Evolutionary conservation across 1,140 invertebrate species (phyloP).

Genomic region (Meteorus sp.): DNA sequence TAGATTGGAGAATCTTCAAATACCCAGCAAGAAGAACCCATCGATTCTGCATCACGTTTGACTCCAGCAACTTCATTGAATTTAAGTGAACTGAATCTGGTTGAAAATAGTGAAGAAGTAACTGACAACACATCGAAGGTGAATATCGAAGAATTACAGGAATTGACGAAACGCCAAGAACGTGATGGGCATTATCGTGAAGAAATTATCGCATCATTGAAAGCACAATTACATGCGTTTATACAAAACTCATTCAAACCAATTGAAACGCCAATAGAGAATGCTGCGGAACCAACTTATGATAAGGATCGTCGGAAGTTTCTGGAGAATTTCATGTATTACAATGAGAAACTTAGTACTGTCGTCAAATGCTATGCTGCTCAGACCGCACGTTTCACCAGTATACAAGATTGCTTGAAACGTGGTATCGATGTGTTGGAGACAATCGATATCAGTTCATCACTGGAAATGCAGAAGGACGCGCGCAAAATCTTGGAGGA

Average conservation of each 20-base stretch:
- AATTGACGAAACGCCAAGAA: constrained; percentile 17
- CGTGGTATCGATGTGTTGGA: constrained; percentile 33
- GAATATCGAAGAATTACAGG: background rate
- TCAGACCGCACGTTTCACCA: constrained; percentile 29
- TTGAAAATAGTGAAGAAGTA: background rate
- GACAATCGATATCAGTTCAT: constrained; percentile 19
- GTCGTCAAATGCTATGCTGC: constrained; percentile 39
- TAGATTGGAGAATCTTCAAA: too few species aligned
- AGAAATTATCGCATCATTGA: constrained; percentile 28
- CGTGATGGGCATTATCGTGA: constrained; percentile 21
- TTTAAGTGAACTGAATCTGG: too few species aligned
- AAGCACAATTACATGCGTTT: constrained; percentile 27
- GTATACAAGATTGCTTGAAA: constrained; percentile 36
- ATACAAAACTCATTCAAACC: constrained; percentile 34
- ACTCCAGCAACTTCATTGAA: too few species aligned
- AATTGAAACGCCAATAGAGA: constrained; percentile 41
- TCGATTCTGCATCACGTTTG: too few species aligned
- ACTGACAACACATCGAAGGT: background rate
- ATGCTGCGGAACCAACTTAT: constrained; percentile 31
- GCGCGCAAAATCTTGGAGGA: constrained; percentile 26
- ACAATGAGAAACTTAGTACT: constrained; percentile 54
- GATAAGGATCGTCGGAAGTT: constrained; percentile 36
- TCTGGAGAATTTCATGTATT: constrained; percentile 52
- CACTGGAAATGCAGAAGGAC: background rate
- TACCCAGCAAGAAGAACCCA: too few species aligned